Evolutionary conservation across 2,113 vertebrate species (phyloP).

Genomic region (Oenanthe oenanthe): DNA sequence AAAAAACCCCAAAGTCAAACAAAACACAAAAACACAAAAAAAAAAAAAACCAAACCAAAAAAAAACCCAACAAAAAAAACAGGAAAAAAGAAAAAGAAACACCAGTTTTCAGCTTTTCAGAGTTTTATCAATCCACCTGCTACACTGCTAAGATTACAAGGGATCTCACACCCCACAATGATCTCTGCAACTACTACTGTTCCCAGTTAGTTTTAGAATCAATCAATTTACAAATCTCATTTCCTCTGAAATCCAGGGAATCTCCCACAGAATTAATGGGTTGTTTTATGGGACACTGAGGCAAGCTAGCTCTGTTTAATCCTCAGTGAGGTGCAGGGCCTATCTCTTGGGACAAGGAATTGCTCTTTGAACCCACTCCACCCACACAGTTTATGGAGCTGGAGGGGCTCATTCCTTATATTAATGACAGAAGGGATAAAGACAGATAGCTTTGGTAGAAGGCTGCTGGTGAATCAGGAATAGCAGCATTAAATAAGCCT

Average conservation of each 20-base stretch:
- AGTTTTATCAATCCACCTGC: not conserved
- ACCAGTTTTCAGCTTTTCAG: not conserved
- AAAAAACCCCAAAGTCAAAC: too few relatives aligned
- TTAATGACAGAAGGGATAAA: not conserved
- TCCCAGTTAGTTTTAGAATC: not conserved
- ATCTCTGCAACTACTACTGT: not conserved
- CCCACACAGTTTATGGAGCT: not conserved
- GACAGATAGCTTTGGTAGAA: not conserved
- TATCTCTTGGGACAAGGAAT: not conserved
- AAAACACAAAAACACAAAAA: too few relatives aligned
- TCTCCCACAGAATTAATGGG: not conserved
- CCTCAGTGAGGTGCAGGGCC: not conserved
- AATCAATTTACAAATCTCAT: not conserved
- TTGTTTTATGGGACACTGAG: not conserved
- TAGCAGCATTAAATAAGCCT: not conserved
- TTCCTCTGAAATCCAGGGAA: not conserved
- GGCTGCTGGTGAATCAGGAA: not conserved
- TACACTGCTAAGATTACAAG: not conserved
- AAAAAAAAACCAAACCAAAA: too few relatives aligned
- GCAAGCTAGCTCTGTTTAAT: not conserved
- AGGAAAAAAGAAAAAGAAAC: not conserved
- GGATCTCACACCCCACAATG: rapidly evolving
- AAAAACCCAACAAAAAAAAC: too few relatives aligned
- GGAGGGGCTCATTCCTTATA: not conserved
- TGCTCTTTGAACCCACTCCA: not conserved